phyloP scores from a whole-genome alignment of 2,797 vertebrate genomes.

The Phalloptychus januarius region DNA sequence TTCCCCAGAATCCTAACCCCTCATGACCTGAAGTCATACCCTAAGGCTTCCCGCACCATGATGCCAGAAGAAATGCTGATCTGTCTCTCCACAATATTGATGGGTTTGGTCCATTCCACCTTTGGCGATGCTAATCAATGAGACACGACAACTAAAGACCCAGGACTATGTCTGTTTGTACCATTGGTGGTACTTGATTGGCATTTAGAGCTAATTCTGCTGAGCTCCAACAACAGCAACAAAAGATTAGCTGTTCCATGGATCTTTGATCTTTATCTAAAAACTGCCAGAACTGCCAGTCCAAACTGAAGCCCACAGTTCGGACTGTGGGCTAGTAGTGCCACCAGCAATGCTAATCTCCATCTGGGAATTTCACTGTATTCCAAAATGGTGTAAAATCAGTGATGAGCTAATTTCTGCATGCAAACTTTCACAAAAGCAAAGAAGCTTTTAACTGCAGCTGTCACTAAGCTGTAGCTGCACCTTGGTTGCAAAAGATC shows the following conservation, averaged over 20 bases:
- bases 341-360: background rate
- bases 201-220: background rate
- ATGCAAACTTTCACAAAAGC: background rate
- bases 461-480: background rate
- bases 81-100: background rate
- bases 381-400: background rate
- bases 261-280: background rate
- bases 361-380: background rate
- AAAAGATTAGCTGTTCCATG: background rate
- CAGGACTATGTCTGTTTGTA: background rate
- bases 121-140: background rate
- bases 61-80: background rate
- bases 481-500: background rate
- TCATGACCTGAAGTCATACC: background rate
- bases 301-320: background rate
- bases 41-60: background rate
- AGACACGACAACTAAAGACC: background rate
- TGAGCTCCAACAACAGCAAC: background rate
- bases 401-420: background rate
- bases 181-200: background rate
- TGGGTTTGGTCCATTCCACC: background rate
- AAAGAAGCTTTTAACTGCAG: background rate
- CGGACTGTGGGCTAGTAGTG: no score
- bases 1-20: background rate
- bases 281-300: no score